Percentiles rank a stretch among this genome's conserved stretches.
Conservation (phyloP, 2,888 invertebrate genomes). For the Dicranocentrus wangi region DNA sequence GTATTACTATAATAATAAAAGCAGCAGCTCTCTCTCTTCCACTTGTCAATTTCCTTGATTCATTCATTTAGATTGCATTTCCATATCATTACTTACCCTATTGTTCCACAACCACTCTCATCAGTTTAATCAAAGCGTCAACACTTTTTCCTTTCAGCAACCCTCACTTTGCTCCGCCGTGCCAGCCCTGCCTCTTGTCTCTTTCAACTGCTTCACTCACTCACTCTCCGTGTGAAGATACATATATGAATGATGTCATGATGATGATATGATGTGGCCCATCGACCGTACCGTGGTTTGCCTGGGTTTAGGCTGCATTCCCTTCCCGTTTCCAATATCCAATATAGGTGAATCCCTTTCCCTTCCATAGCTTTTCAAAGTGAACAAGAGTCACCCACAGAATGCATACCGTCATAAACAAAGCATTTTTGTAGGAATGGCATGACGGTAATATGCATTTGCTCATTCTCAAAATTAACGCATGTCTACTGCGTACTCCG, state of each 20-base stretch:
- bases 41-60: constrained; percentile 64
- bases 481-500: constrained; percentile 15
- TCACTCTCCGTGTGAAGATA: too few species aligned
- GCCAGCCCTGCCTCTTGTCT: constrained; percentile 32
- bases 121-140: constrained; percentile 64
- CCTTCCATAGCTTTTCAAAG: neutral
- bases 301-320: too few species aligned
- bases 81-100: constrained; percentile 65
- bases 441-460: neutral
- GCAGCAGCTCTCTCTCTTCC: too few species aligned
- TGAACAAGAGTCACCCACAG: too few species aligned
- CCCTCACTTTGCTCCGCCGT: constrained; percentile 39
- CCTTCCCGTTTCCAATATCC: too few species aligned
- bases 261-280: too few species aligned
- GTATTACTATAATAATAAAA: constrained; percentile 41
- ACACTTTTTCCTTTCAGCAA: constrained; percentile 54
- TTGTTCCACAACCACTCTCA: constrained; percentile 62
- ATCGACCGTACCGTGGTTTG: too few species aligned
- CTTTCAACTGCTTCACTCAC: constrained; percentile 16
- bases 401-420: too few species aligned
- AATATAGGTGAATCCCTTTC: neutral
- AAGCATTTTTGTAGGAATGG: too few species aligned
- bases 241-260: too few species aligned
- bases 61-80: constrained; percentile 66
- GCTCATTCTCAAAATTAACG: constrained; percentile 28